Percentiles rank a stretch among this genome's conserved stretches.
Conservation (phyloP, 1,140 invertebrate species). For the Coboldia fuscipes region DNA sequence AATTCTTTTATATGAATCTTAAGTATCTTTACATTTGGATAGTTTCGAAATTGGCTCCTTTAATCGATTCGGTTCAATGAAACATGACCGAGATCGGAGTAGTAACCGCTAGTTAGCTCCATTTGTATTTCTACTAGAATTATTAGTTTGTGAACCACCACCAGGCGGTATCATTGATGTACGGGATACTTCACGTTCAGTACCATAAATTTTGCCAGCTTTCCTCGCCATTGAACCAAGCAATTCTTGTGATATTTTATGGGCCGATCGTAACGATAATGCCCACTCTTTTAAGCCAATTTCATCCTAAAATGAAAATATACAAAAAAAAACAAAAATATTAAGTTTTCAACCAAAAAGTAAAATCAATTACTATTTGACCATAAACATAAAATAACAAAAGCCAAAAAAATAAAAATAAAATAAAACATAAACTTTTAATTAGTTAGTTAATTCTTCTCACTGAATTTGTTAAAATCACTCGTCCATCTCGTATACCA, state of each 20-base stretch:
- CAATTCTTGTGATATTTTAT: slow-evolving; percentile 81
- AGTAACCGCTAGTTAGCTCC: slow-evolving; percentile 14
- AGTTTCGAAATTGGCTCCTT: slow-evolving; percentile 3
- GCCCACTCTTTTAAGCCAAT: slow-evolving; percentile 92
- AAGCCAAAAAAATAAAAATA: background rate
- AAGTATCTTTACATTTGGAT: slow-evolving; percentile 5
- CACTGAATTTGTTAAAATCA: slow-evolving; percentile 84
- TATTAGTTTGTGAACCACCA: slow-evolving; percentile 16
- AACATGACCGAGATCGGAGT: slow-evolving; percentile 6
- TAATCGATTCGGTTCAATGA: slow-evolving; percentile 5
- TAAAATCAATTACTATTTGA: no score
- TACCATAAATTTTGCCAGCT: slow-evolving; percentile 90
- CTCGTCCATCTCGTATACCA: slow-evolving; percentile 59
- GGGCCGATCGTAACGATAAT: slow-evolving; percentile 66
- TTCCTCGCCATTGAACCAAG: slow-evolving; percentile 88
- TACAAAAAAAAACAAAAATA: background rate
- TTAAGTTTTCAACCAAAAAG: no score
- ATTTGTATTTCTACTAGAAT: slow-evolving; percentile 16
- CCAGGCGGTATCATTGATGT: slow-evolving; percentile 14
- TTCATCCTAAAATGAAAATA: slow-evolving; percentile 49
- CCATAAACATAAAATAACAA: no score
- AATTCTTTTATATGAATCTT: no score
- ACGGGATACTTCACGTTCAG: slow-evolving; percentile 26
- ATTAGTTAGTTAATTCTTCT: slow-evolving; percentile 8
- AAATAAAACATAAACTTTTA: background rate